Percentiles rank a stretch among this genome's conserved stretches.
These are phyloP conservation scores for Calliopsis andreniformis DNA, from an alignment of 1,140 invertebrate genomes.

Conservation along the genomic window DNA sequence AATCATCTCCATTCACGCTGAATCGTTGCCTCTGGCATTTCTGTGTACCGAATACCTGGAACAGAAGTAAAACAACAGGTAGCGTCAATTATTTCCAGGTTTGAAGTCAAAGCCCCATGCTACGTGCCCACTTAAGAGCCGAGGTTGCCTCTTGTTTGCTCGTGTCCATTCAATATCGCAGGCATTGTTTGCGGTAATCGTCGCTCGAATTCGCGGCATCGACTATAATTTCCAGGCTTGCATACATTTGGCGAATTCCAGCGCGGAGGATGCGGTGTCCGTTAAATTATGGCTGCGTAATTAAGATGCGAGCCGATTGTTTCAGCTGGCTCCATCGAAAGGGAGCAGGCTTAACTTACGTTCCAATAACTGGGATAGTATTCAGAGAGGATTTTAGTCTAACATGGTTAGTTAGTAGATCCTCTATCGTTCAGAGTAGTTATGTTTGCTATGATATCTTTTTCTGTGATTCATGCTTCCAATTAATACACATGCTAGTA, in stretches of 20 bases:
- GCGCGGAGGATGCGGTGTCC: conserved; percentile 28
- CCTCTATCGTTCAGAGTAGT: too few relatives aligned
- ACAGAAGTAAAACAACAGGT: background rate
- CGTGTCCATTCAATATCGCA: conserved; percentile 49
- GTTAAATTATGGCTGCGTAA: conserved; percentile 64
- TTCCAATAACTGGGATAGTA: conserved; percentile 29
- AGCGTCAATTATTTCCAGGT: conserved; percentile 47
- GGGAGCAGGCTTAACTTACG: conserved; percentile 52
- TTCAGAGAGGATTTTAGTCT: too few relatives aligned
- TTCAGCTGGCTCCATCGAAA: conserved; percentile 33
- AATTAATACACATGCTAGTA: too few relatives aligned
- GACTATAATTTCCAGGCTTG: conserved; percentile 49
- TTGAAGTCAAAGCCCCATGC: conserved; percentile 48
- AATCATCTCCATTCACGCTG: background rate
- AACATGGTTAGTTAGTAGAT: conserved; percentile 30
- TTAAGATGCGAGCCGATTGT: conserved; percentile 66
- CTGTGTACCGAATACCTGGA: background rate
- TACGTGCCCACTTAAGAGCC: conserved; percentile 44
- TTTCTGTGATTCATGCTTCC: background rate
- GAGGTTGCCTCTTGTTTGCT: conserved; percentile 24
- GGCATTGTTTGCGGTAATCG: conserved; percentile 64
- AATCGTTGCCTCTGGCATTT: background rate
- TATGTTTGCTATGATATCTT: too few relatives aligned
- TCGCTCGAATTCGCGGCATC: conserved; percentile 51
- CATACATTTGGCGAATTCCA: conserved; percentile 56